Conservation (phyloP, 2,113 vertebrate species). For the Scortum barcoo region DNA sequence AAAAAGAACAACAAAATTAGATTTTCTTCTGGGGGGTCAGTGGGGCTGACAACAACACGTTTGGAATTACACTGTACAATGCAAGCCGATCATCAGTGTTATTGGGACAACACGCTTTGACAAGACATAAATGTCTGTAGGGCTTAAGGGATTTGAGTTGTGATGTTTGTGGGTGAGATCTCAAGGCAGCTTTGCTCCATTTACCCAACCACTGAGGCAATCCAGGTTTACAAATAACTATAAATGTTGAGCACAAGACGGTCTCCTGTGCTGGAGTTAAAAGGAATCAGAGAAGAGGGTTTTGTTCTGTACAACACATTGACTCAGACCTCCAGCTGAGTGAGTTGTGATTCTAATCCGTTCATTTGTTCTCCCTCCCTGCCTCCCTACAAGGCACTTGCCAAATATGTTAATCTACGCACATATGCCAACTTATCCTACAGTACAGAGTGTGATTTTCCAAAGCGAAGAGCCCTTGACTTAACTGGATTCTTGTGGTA, state of each 20-base stretch:
- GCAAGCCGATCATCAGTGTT: neutral
- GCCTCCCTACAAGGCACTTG: slow-evolving; percentile 24
- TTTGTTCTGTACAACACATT: slow-evolving; percentile 55
- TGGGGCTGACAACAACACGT: neutral
- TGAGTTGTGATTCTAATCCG: slow-evolving; percentile 65
- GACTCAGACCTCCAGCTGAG: slow-evolving; percentile 69
- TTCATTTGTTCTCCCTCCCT: slow-evolving; percentile 64
- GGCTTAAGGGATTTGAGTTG: slow-evolving; percentile 36
- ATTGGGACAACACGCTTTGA: slow-evolving; percentile 32
- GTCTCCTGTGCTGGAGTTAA: slow-evolving; percentile 46
- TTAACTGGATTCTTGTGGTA: slow-evolving; percentile 12
- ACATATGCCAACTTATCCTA: slow-evolving; percentile 39
- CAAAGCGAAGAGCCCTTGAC: slow-evolving; percentile 5
- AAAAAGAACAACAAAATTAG: neutral
- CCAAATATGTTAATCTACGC: slow-evolving; percentile 63
- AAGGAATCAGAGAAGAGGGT: slow-evolving; percentile 47
- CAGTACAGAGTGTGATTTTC: slow-evolving; percentile 8
- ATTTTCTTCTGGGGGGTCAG: neutral
- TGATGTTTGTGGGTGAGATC: slow-evolving; percentile 51
- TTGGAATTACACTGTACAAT: slow-evolving; percentile 9
- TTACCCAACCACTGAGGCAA: slow-evolving; percentile 48
- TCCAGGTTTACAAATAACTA: slow-evolving; percentile 59
- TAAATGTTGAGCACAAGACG: slow-evolving; percentile 44
- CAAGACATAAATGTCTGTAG: slow-evolving; percentile 29
- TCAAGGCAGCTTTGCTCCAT: slow-evolving; percentile 50